phyloP scores from a whole-genome alignment of 2,113 vertebrate species.

The Electrona antarctica region DNA sequence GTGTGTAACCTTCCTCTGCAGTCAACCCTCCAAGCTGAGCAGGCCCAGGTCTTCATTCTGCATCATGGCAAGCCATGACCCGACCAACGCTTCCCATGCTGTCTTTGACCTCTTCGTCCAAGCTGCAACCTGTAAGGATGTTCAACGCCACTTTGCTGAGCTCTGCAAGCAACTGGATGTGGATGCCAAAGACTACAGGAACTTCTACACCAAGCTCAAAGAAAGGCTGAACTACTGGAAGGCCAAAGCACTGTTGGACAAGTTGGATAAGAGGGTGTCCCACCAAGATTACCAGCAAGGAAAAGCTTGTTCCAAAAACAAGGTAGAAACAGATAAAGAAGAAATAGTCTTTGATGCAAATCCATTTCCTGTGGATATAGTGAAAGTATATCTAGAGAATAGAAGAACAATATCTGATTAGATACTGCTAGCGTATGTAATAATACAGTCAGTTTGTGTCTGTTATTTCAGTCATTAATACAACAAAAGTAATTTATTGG shows the following conservation, averaged over 20 bases:
- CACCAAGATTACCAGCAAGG: slow-evolving; percentile 88
- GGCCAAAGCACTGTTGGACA: slow-evolving; percentile 91
- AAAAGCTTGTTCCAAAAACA: slow-evolving; percentile 82
- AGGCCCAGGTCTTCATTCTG: slow-evolving; percentile 7
- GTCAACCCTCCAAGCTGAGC: background rate
- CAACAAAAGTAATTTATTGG: no score
- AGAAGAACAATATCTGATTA: no score
- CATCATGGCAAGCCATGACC: slow-evolving; percentile 68
- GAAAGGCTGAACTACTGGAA: slow-evolving; percentile 92
- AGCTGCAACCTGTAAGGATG: slow-evolving; percentile 84
- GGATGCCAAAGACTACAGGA: slow-evolving; percentile 74
- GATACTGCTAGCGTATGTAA: no score
- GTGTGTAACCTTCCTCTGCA: background rate
- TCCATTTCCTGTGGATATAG: no score
- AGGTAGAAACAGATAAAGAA: slow-evolving; percentile 89
- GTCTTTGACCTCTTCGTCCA: slow-evolving; percentile 85
- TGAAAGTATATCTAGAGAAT: no score
- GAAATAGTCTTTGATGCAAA: no score
- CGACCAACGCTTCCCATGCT: slow-evolving; percentile 77
- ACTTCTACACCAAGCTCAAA: slow-evolving; percentile 86
- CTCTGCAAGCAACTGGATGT: slow-evolving; percentile 83
- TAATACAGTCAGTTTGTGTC: no score
- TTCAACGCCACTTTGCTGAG: slow-evolving; percentile 79
- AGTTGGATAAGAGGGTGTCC: slow-evolving; percentile 88
- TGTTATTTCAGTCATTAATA: no score